Base-by-base conservation (phyloP, 2,888 invertebrate species). In the Caenorhabditis becei region DNA sequence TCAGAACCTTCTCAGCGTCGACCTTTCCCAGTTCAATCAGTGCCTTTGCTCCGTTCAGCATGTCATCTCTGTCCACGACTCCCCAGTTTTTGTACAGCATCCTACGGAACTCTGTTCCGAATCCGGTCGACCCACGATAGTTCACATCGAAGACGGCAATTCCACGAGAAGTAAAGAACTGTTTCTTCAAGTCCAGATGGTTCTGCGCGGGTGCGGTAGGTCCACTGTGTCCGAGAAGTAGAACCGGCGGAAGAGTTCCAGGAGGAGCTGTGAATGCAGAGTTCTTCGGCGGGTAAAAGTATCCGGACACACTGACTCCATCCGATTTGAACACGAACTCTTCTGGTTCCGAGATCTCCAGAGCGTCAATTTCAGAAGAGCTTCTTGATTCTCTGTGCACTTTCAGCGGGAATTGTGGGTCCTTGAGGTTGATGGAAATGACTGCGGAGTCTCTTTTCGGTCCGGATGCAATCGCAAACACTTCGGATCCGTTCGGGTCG, bases 91-190 rank as follows among this genome's bases (percentile, higher is more conserved):
- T 77, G 65, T 88, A 80, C 49, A 87, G 67, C 80, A 87, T 84
- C 61, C 91, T 86, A 32, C 92, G 84, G 87, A 92, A 92, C 7
- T 86, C 79, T 18, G 91, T 89, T 23, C 92, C 92, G 83, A 90
- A 92, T 7, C 92, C 92, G 23, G 92, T 92, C 53, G 92, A 92
- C 24, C 92, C 92, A 18, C 92, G 86, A 84, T 92, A 92, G 85
- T 92, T 91, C 8, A 92, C 91, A 88, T 92, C 92, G 41, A 92
- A 88, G 1, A 92, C 89, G 18, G 92, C 92, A 84, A 92, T 91
- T n/a, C 92, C 92, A 1, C 87, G 72, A 0, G 82, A 82, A 1
- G 87, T 87, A 72, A 84, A 86, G 69, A 86, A 87, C 86, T 92
- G 92, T 28, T 91, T 91, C 79, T 89, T 90, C 32, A 92, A 82